phyloP scores from a whole-genome alignment of 2,888 invertebrate genomes.

The Lasioglossum vierecki region DNA sequence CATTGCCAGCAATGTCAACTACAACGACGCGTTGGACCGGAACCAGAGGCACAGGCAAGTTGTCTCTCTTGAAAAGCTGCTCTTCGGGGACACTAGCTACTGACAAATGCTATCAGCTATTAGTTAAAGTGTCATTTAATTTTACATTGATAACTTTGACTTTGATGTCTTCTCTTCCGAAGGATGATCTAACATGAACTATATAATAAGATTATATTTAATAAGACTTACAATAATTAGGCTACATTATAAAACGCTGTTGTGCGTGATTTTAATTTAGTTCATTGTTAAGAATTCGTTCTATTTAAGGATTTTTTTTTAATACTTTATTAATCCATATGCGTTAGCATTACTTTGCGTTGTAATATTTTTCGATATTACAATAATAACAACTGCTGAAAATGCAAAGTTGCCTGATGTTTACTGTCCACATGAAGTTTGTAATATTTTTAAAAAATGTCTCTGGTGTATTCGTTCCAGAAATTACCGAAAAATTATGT shows the following conservation, averaged over 20 bases:
- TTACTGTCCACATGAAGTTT: background rate
- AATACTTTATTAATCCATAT: background rate
- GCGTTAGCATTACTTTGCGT: conserved; percentile 1
- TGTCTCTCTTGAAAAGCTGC: conserved; percentile 79
- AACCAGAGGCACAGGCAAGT: conserved; percentile 80
- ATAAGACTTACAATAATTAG: conserved; percentile 21
- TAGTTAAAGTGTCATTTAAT: background rate
- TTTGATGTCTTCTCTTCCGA: conserved; percentile 23
- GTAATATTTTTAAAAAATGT: background rate
- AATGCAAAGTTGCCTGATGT: background rate
- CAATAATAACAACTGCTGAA: conserved; percentile 26
- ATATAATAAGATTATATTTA: background rate
- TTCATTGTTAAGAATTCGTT: background rate
- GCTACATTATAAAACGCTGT: conserved; percentile 17
- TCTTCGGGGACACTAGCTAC: conserved; percentile 78
- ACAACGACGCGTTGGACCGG: conserved; percentile 61
- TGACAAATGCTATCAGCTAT: conserved; percentile 67
- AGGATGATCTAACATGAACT: background rate
- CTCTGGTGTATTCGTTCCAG: background rate
- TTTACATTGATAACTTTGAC: background rate
- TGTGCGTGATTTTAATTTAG: background rate
- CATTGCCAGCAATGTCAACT: conserved; percentile 28
- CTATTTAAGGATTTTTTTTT: background rate
- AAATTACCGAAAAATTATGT: conserved; percentile 49
- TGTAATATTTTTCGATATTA: conserved; percentile 14